phyloP scores from a whole-genome alignment of 1,140 invertebrate genomes.

The Drosophila santomea region DNA sequence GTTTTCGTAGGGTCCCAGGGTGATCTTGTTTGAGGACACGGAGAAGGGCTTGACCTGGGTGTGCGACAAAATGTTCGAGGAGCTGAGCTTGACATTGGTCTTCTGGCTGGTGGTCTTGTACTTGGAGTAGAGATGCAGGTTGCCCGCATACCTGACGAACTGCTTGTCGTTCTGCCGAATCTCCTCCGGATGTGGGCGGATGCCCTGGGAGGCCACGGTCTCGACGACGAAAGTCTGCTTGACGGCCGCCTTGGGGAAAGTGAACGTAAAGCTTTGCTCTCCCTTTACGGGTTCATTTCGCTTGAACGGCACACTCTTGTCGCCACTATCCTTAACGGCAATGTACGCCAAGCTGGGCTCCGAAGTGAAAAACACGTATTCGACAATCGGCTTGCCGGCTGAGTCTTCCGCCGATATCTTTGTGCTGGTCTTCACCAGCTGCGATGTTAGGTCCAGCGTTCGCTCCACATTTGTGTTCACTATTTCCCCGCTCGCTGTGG shows the following conservation, averaged over 20 bases:
- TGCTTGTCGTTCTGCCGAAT: slow-evolving; percentile 98
- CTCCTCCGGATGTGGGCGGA: slow-evolving; percentile 93
- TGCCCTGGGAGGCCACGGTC: slow-evolving; percentile 90
- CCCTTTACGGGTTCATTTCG: slow-evolving; percentile 85
- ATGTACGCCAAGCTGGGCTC: slow-evolving; percentile 90
- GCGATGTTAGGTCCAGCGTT: slow-evolving; percentile 93
- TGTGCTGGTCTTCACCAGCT: slow-evolving; percentile 93
- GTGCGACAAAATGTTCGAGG: slow-evolving; percentile 93
- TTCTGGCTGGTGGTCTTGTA: slow-evolving; percentile 93
- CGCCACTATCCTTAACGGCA: slow-evolving; percentile 88
- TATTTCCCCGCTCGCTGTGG: slow-evolving; percentile 85
- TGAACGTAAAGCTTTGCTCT: slow-evolving; percentile 74
- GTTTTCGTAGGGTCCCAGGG: slow-evolving; percentile 95
- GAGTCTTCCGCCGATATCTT: slow-evolving; percentile 93
- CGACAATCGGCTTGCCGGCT: slow-evolving; percentile 89
- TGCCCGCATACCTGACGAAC: slow-evolving; percentile 94
- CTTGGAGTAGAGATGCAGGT: slow-evolving; percentile 93
- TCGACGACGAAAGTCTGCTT: slow-evolving; percentile 89
- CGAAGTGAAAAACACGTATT: slow-evolving; percentile 89
- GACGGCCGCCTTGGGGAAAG: slow-evolving; percentile 65
- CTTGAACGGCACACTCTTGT: slow-evolving; percentile 87
- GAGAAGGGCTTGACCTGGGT: slow-evolving; percentile 94
- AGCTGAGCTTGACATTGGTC: slow-evolving; percentile 91
- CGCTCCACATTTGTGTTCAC: slow-evolving; percentile 93
- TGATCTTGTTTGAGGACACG: slow-evolving; percentile 91